These are phyloP conservation scores for Acrobasis repandana DNA, from an alignment of 2,888 invertebrate species.

Conservation along the genomic window DNA sequence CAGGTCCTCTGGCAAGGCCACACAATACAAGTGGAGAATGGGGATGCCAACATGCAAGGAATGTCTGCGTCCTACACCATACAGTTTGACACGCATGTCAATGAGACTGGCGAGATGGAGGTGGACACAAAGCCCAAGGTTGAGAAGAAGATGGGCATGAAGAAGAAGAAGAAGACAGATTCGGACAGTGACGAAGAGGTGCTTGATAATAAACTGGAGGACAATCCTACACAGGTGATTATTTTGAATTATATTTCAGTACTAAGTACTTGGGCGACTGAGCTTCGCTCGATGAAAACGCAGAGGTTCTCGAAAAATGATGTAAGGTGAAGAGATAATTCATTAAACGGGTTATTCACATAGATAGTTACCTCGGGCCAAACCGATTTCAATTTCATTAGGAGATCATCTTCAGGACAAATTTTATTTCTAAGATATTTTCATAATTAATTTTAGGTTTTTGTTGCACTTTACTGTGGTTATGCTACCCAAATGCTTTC, in stretches of 20 bases:
- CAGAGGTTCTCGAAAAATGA: too few relatives aligned
- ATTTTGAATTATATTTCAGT: background rate
- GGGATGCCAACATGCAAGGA: conserved; percentile 64
- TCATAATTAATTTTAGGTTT: too few relatives aligned
- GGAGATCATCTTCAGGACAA: too few relatives aligned
- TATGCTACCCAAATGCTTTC: too few relatives aligned
- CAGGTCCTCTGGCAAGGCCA: conserved; percentile 87
- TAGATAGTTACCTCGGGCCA: too few relatives aligned
- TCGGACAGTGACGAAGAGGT: conserved; percentile 77
- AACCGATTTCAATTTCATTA: too few relatives aligned
- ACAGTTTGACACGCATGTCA: conserved; percentile 66
- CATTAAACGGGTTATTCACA: too few relatives aligned
- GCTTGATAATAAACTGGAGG: conserved; percentile 86
- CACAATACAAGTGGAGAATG: conserved; percentile 84
- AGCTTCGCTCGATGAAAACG: too few relatives aligned
- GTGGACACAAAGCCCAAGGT: conserved; percentile 75
- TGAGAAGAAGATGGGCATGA: conserved; percentile 66
- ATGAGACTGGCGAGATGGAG: conserved; percentile 63
- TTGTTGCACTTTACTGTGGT: too few relatives aligned
- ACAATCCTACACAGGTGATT: conserved; percentile 83
- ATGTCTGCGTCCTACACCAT: conserved; percentile 65
- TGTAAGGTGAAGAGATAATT: too few relatives aligned
- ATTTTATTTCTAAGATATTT: too few relatives aligned
- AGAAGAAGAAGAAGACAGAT: conserved; percentile 80
- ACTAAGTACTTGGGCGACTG: too few relatives aligned